Percentiles rank a stretch among this genome's conserved stretches.
phyloP scores from a whole-genome alignment of 2,113 vertebrate genomes.

The Hymenochirus boettgeri region DNA sequence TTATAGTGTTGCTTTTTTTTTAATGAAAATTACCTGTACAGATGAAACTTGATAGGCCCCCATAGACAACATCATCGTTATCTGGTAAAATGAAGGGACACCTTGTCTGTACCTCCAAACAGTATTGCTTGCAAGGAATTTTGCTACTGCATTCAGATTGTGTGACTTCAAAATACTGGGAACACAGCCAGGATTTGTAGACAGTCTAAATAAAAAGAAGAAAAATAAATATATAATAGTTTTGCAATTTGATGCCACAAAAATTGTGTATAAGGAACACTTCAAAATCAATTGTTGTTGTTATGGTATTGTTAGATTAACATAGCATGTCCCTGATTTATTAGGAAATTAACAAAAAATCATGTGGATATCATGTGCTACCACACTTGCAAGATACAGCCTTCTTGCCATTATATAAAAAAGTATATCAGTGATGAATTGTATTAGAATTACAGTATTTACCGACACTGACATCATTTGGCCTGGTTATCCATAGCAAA shows the following conservation, averaged over 20 bases:
- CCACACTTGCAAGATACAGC: background rate
- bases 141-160: constrained; percentile 95
- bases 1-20: too few species aligned
- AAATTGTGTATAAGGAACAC: too few species aligned
- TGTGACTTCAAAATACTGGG: constrained; percentile 96
- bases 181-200: constrained; percentile 99
- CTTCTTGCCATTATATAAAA: too few species aligned
- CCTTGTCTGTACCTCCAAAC: constrained; percentile 95
- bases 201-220: constrained; percentile 77
- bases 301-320: too few species aligned
- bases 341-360: too few species aligned
- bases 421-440: too few species aligned
- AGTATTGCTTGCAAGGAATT: constrained; percentile 98
- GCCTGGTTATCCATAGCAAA: too few species aligned
- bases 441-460: too few species aligned
- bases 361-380: too few species aligned
- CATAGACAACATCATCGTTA: constrained; percentile 97
- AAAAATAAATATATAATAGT: constrained; percentile 44
- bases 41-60: constrained; percentile 98
- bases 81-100: constrained; percentile 98
- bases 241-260: constrained; percentile 11
- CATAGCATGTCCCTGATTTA: too few species aligned
- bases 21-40: constrained; percentile 84
- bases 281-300: too few species aligned
- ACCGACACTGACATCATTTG: too few species aligned